phyloP scores from a whole-genome alignment of 1,140 invertebrate genomes.

The Drosophila insularis region DNA sequence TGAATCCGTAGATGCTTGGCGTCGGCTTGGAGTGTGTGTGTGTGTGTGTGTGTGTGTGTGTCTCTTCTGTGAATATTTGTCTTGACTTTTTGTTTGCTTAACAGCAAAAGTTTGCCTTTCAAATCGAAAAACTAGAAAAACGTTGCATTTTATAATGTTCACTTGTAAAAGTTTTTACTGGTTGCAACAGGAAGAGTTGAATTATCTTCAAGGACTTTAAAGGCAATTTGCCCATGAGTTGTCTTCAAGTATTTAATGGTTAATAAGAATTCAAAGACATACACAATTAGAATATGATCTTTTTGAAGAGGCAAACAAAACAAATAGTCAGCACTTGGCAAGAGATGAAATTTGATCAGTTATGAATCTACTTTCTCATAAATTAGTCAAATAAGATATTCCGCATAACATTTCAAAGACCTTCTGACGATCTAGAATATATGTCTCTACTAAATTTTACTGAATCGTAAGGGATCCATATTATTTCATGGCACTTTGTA shows the following conservation, averaged over 20 bases:
- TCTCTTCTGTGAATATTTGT: constrained; percentile 21
- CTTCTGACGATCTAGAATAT: too few species aligned
- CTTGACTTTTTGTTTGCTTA: constrained; percentile 67
- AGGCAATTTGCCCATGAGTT: constrained; percentile 49
- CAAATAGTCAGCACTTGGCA: not conserved
- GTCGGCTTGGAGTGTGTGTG: constrained; percentile 27
- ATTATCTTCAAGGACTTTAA: constrained; percentile 58
- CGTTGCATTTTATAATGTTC: constrained; percentile 61
- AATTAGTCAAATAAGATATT: not conserved
- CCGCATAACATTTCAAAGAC: too few species aligned
- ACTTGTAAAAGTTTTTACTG: not conserved
- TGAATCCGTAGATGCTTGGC: constrained; percentile 25
- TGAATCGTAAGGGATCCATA: too few species aligned
- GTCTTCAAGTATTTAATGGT: constrained; percentile 24
- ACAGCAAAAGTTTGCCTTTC: constrained; percentile 78
- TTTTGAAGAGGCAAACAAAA: not conserved
- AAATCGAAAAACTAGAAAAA: constrained; percentile 79
- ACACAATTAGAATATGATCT: not conserved
- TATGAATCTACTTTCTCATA: constrained; percentile 7
- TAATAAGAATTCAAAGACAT: not conserved
- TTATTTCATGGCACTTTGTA: too few species aligned
- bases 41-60: constrained; percentile 19
- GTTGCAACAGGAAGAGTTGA: not conserved
- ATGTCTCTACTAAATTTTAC: too few species aligned
- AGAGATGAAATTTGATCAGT: not conserved